Percentiles rank a stretch among this genome's conserved stretches.
phyloP scores from a whole-genome alignment of 2,797 vertebrate species.

The Todus mexicanus region DNA sequence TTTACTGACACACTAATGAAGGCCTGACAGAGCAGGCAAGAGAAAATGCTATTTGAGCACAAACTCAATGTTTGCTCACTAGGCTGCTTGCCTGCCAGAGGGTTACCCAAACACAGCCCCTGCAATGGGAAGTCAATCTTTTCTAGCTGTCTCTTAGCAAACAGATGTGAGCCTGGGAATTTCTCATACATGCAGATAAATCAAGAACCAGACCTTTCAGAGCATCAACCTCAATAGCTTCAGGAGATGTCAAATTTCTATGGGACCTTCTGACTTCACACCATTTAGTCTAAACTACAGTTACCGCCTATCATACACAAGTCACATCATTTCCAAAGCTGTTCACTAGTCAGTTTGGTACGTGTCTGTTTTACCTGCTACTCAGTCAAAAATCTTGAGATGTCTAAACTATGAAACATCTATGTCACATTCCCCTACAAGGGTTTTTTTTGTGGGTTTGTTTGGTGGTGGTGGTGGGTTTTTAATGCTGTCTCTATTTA shows the following conservation, averaged over 20 bases:
- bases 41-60: slow-evolving; percentile 58
- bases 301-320: background rate
- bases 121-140: slow-evolving; percentile 21
- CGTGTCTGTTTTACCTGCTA: background rate
- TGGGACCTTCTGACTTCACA: slow-evolving; percentile 39
- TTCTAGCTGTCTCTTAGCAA: slow-evolving; percentile 56
- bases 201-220: slow-evolving; percentile 6
- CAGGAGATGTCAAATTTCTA: slow-evolving; percentile 50
- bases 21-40: slow-evolving; percentile 32
- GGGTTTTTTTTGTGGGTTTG: background rate
- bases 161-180: slow-evolving; percentile 65
- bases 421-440: background rate
- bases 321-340: background rate
- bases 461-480: no score
- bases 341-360: background rate
- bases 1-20: slow-evolving; percentile 42
- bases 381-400: background rate
- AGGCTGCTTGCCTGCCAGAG: slow-evolving; percentile 40
- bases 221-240: background rate
- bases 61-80: slow-evolving; percentile 66
- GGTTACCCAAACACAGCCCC: slow-evolving; percentile 40
- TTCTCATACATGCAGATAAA: slow-evolving; percentile 44
- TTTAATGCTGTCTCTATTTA: background rate
- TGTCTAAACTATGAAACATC: background rate
- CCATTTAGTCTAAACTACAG: background rate